These are phyloP conservation scores for Ceratotherium simum DNA, from an alignment of 2,113 vertebrate genomes.

Conservation along the genomic window DNA sequence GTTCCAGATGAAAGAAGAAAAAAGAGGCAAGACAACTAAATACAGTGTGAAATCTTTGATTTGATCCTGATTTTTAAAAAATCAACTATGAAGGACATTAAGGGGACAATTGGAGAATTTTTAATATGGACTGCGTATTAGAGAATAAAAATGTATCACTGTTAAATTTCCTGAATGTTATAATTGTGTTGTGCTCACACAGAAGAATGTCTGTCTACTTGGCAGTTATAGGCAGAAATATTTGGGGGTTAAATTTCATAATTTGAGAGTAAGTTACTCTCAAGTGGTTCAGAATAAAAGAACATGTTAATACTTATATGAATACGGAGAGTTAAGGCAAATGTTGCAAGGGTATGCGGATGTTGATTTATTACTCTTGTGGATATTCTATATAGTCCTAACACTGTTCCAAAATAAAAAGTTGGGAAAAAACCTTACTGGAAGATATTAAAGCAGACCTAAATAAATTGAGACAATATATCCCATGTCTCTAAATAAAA, in stretches of 20 bases:
- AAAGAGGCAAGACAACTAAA: not conserved
- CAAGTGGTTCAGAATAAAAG: not conserved
- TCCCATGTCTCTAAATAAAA: not conserved
- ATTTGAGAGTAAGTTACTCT: not conserved
- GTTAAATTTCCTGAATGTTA: not conserved
- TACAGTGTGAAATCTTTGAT: not conserved
- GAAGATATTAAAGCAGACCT: not conserved
- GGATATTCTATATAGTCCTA: not conserved
- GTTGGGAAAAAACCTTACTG: not conserved
- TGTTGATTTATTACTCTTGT: not conserved
- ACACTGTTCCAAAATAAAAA: not conserved
- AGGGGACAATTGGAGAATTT: not conserved
- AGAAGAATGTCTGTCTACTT: not conserved
- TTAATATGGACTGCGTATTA: not conserved
- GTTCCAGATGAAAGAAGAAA: not conserved
- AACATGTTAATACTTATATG: not conserved
- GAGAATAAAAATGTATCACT: not conserved
- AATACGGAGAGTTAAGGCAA: slow-evolving; percentile 8
- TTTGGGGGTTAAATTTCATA: not conserved
- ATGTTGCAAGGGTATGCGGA: not conserved
- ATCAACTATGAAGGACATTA: not conserved
- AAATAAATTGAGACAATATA: not conserved
- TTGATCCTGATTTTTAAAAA: not conserved
- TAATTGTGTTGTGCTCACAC: not conserved
- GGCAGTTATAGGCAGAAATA: not conserved